Base-by-base conservation (phyloP, 1,140 invertebrate species). In the Eumaeus atala region DNA sequence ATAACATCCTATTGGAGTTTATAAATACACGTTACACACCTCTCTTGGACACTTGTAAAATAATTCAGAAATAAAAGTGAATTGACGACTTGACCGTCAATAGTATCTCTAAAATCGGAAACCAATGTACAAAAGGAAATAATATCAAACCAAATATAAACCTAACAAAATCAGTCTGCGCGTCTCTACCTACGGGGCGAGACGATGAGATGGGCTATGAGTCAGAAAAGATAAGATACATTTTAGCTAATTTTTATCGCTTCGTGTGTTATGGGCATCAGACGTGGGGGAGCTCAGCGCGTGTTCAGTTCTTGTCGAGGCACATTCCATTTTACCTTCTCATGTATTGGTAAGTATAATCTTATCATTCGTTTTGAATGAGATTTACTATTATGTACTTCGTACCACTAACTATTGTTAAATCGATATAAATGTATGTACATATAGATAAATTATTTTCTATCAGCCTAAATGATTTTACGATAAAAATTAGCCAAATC, bases 151-250 rank as follows among this genome's bases (percentile, higher is more conserved):
- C 47, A 70, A 66, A 65, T 36, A 33, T 64, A 67, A 56, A 51
- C 44, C 49, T 54, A 56, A 65, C 55, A 38, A 52, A 42, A 18
- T 49, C 48, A 49, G 14, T 52, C 37, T 52, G 21, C 37, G 28
- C 40, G 40, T 52, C 51, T 28, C 51, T 52, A 21, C 16, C 48
- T 42, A 62, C 56, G 67, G 63, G 66, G 67, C 72, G 61, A 76
- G 70, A 69, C 62, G 61, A 69, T 64, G 64, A 62, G 66, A 68
- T 75, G 74, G 74, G 58, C 58, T 55, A 66, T 74, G 73, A 70
- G 58, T 62, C 59, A 69, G 56, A 69, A 59, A 71, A 67, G 63
- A 61, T 72, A 66, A 74, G 58, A 70, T 64, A 76, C 12, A 54
- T 63, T 56, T 63, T 40, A 55, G 58, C 58, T 55, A 44, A 64